phyloP scores from a whole-genome alignment of 1,140 invertebrate genomes.

The Lucilia sericata region DNA sequence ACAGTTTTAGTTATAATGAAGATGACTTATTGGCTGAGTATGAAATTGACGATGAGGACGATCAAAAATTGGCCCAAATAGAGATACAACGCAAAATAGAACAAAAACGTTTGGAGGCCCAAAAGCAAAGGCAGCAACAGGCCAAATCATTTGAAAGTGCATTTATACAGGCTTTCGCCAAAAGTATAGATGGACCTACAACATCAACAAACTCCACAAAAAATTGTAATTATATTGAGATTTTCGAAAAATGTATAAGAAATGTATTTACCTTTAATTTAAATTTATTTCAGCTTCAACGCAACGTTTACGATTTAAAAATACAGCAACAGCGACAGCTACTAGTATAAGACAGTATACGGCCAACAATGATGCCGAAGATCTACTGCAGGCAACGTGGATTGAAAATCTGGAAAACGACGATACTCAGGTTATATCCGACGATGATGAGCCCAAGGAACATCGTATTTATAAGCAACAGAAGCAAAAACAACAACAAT shows the following conservation, averaged over 20 bases:
- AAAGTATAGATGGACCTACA: constrained; percentile 12
- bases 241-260: background rate
- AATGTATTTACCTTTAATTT: background rate
- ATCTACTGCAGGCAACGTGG: constrained; percentile 2
- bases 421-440: constrained; percentile 32
- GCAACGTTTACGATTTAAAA: background rate
- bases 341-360: constrained; percentile 5
- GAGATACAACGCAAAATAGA: constrained; percentile 44
- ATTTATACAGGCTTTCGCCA: constrained; percentile 44
- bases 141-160: constrained; percentile 48
- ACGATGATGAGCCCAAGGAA: constrained; percentile 43
- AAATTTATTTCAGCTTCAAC: constrained; percentile 2
- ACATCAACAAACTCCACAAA: background rate
- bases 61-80: constrained; percentile 4
- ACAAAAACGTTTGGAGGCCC: constrained; percentile 45
- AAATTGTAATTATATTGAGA: constrained; percentile 15
- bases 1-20: constrained; percentile 46
- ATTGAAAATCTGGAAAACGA: constrained; percentile 33
- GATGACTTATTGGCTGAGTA: constrained; percentile 33
- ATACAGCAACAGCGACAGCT: background rate
- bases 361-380: constrained; percentile 35
- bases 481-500: constrained; percentile 22
- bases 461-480: constrained; percentile 46
- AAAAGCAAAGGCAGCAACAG: constrained; percentile 37
- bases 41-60: constrained; percentile 33